Evolutionary conservation across 2,888 invertebrate species (phyloP), one percentile per base, ranked within the genome.

Genomic region (Spodoptera littoralis): DNA sequence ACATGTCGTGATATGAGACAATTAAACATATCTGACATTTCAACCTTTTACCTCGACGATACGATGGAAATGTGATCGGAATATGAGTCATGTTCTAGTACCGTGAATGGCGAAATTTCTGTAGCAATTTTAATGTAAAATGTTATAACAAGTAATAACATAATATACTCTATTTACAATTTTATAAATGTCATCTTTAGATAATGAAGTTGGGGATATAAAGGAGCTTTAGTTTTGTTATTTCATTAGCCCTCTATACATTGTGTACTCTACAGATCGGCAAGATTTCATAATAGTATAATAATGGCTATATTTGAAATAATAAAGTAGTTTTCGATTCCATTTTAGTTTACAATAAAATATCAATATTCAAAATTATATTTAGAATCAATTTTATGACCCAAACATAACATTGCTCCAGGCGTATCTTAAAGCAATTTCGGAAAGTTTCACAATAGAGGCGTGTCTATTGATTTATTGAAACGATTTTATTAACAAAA

Each of bases 11-110:
- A 79, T 79, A 52, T 70, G 44, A 59, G 69, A 70, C 73, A 73
- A 73, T 78, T 80, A 79, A 78, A 83, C 76, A 74, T 78, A 73
- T 64, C 72, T 73, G 76, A 77, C 75, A 78, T 78, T 76, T 72
- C 45, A 18, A 65, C 60, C 56, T 72, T 79, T 75, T 73, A 71
- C 74, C 59, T 46, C 51, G 64, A 47, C 46, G 53, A 51, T 49
- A 65, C 52, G 30, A 68, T 41, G 24, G 18, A 30, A 56, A 61
- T 56, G 50, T 42, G 47, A 47, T 56, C 41, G 11, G 13, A 60
- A 63, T 49, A 55, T 65, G 72, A 67, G 27, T 75, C 60, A 66
- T 50, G 55, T 42, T 22, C 27, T 27, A 27, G 27, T 27, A 27
- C 3, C 27, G n/a, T 36, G 41, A 11, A 30, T 50, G 64, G 9